These are phyloP conservation scores for Drosophila athabasca DNA, from an alignment of 1,140 invertebrate genomes.

Conservation along the genomic window DNA sequence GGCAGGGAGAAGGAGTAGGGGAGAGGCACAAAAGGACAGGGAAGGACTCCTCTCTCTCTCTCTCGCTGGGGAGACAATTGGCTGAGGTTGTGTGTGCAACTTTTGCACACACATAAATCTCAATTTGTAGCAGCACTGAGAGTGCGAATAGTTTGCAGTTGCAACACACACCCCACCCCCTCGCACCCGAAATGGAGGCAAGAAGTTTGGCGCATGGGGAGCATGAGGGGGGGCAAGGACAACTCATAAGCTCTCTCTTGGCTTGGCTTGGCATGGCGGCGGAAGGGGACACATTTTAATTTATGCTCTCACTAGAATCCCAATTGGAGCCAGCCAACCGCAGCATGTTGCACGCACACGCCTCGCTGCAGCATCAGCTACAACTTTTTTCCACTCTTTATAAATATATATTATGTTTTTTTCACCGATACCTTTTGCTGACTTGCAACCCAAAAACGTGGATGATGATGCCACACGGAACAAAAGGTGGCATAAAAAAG, in stretches of 20 bases:
- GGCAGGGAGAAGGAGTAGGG: not conserved
- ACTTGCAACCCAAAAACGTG: too few species aligned
- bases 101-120: conserved; percentile 78
- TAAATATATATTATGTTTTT: too few species aligned
- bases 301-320: conserved; percentile 79
- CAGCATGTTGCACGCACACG: conserved; percentile 69
- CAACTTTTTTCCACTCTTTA: too few species aligned
- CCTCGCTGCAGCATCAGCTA: conserved; percentile 39
- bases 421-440: too few species aligned
- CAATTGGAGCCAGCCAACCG: conserved; percentile 75
- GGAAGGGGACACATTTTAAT: conserved; percentile 62
- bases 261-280: not conserved
- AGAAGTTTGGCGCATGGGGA: not conserved
- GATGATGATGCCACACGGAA: too few species aligned
- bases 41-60: conserved; percentile 9
- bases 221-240: conserved; percentile 18
- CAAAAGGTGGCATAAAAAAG: conserved; percentile 42
- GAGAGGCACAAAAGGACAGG: not conserved
- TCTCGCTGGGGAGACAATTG: conserved; percentile 52
- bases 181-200: not conserved
- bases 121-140: conserved; percentile 76
- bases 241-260: conserved; percentile 48
- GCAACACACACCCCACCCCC: not conserved
- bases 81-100: conserved; percentile 71
- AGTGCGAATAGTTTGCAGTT: conserved; percentile 75